phyloP scores from a whole-genome alignment of 2,888 invertebrate species.

The Drosophila anomalata region DNA sequence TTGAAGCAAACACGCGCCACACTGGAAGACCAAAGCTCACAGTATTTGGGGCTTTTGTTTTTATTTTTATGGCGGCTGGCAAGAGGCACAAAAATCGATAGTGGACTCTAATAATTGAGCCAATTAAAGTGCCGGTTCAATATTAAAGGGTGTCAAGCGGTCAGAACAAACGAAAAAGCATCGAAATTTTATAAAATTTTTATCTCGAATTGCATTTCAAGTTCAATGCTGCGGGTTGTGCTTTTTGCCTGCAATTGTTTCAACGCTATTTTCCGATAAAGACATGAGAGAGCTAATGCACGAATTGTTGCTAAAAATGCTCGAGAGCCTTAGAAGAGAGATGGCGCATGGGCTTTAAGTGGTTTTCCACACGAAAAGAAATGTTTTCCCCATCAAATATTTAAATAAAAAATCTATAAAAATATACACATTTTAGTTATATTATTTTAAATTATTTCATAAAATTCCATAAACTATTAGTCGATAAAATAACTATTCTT shows the following conservation, averaged over 20 bases:
- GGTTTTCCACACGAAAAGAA: conserved; percentile 11
- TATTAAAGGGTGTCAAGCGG: conserved; percentile 20
- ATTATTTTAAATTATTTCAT: not conserved
- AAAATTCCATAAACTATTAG: not conserved
- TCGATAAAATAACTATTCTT: no score
- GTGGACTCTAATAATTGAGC: conserved; percentile 23
- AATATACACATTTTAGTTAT: not conserved
- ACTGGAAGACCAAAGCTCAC: conserved; percentile 67
- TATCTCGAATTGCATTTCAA: conserved; percentile 49
- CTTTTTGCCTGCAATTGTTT: conserved; percentile 17
- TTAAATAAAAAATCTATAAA: not conserved
- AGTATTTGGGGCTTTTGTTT: conserved; percentile 9
- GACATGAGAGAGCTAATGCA: conserved; percentile 34
- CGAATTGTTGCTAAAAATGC: conserved; percentile 22
- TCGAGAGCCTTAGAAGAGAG: conserved; percentile 25
- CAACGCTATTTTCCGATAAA: conserved; percentile 27
- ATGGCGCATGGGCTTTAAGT: conserved; percentile 39
- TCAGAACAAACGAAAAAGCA: not conserved
- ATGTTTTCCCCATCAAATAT: not conserved
- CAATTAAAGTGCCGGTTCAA: conserved; percentile 27
- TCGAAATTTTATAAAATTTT: not conserved
- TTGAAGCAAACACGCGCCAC: conserved; percentile 48
- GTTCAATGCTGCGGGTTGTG: conserved; percentile 55
- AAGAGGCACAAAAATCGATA: conserved; percentile 39
- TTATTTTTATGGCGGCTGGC: conserved; percentile 34